Percentiles rank a stretch among this genome's conserved stretches.
Conservation (phyloP, 2,888 invertebrate species). For the Plutella xylostella region DNA sequence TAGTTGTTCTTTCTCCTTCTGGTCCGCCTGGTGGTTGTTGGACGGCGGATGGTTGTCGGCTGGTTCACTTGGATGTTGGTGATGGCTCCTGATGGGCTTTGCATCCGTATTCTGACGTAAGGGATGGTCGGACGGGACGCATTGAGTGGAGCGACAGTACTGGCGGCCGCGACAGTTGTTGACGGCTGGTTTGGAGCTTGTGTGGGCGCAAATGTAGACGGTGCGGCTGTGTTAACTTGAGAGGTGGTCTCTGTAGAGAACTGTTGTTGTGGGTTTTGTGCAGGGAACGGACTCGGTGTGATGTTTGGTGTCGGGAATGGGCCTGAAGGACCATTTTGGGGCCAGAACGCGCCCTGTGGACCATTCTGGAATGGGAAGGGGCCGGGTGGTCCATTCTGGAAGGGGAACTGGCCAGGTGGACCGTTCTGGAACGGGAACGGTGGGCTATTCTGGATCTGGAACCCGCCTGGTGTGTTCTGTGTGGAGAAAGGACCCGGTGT, state of each 20-base stretch:
- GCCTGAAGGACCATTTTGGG: background rate
- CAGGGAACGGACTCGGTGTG: background rate
- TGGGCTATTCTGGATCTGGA: background rate
- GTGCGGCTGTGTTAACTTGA: too few species aligned
- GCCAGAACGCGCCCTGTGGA: background rate
- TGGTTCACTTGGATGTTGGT: constrained; percentile 6
- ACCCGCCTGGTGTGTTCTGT: background rate
- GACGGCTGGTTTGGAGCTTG: too few species aligned
- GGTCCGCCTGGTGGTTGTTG: constrained; percentile 17
- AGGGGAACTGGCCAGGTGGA: background rate
- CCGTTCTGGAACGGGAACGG: background rate
- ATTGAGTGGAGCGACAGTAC: too few species aligned
- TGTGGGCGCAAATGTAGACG: too few species aligned
- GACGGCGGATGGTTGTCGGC: constrained; percentile 24
- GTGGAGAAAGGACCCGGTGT: background rate
- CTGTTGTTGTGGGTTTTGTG: background rate
- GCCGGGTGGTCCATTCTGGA: background rate
- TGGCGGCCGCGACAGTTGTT: too few species aligned
- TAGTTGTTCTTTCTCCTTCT: constrained; percentile 37
- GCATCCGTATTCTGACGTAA: constrained; percentile 3
- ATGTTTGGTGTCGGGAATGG: background rate
- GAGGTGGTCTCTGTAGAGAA: background rate
- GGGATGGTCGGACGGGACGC: too few species aligned
- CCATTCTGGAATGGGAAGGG: background rate
- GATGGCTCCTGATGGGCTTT: constrained; percentile 1